Evolutionary conservation across 2,888 invertebrate species (phyloP), one percentile per base, ranked within the genome.

Genomic region (Saturnia pavonia): DNA sequence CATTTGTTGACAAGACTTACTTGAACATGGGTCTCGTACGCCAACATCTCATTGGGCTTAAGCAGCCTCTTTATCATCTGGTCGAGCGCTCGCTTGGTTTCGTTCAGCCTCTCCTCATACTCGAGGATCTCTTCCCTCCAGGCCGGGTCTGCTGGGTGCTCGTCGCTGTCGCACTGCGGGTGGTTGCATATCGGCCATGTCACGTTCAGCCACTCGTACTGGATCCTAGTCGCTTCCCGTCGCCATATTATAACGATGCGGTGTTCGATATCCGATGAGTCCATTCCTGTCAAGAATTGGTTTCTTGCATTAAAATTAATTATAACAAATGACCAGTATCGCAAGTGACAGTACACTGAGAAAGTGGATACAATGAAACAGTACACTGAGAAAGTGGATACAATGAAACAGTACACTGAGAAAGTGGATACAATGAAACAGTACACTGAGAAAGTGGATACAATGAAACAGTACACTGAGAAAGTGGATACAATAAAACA

Each of bases 181-280:
- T 95, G 94, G 34, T 88, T 87, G 68, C 96, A 95, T 0, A 90
- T 88, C 69, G 95, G 95, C 96, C 96, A 96, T 57, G 96, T 96
- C 70, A 95, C 95, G 76, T 96, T 95, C 70, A 98, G 90, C 98
- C 99, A 99, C 88, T 98, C 98, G 88, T 98, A 99, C 82, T 97
- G 97, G 16, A 99, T 92, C 77, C 97, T 96, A n/a, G 96, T 96
- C 14, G 96, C 95, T 83, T 98, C 98, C 60, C 97, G 95, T 1
- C 99, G 95, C 98, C 99, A 99, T 75, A 99, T 95, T 67, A 99
- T 96, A 1, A 98, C 98, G 73, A 99, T 96, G 77, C 97, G 96
- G 73, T 97, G 94, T 65, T 96, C 91, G 68, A 97, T 81, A 16
- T 88, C 95, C 0, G 90, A 88, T 12, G 86, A 77, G 72, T 92